These are phyloP conservation scores for Drosophila melanogaster DNA, from an alignment of 1,140 invertebrate genomes.

Conservation along the genomic window Release_6_plus_ISO1_MT NT_033777.3:22004001-22004500, in stretches of 20 bases:
- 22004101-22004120: slow-evolving; percentile 95
- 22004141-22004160: slow-evolving; percentile 84
- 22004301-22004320: slow-evolving; percentile 59
- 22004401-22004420: slow-evolving; percentile 75
- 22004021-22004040: slow-evolving; percentile 96
- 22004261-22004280: slow-evolving; percentile 66
- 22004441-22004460: slow-evolving; percentile 74
- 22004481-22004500: slow-evolving; percentile 85
- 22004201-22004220: slow-evolving; percentile 72
- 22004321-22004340: slow-evolving; percentile 18
- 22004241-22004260: slow-evolving; percentile 57
- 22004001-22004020: slow-evolving; percentile 95
- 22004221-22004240: slow-evolving; percentile 45
- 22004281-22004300: slow-evolving; percentile 70
- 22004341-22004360: slow-evolving; percentile 63
- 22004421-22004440: slow-evolving; percentile 53
- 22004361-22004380: slow-evolving; percentile 26
- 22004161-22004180: slow-evolving; percentile 50
- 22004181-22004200: slow-evolving; percentile 53
- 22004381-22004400: slow-evolving; percentile 83
- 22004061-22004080: slow-evolving; percentile 97
- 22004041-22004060: slow-evolving; percentile 94
- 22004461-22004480: slow-evolving; percentile 87
- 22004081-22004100: slow-evolving; percentile 97
- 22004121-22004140: slow-evolving; percentile 83